These are phyloP conservation scores for Conus betulinus DNA, from an alignment of 1,140 invertebrate genomes.

Conservation along the genomic window DNA sequence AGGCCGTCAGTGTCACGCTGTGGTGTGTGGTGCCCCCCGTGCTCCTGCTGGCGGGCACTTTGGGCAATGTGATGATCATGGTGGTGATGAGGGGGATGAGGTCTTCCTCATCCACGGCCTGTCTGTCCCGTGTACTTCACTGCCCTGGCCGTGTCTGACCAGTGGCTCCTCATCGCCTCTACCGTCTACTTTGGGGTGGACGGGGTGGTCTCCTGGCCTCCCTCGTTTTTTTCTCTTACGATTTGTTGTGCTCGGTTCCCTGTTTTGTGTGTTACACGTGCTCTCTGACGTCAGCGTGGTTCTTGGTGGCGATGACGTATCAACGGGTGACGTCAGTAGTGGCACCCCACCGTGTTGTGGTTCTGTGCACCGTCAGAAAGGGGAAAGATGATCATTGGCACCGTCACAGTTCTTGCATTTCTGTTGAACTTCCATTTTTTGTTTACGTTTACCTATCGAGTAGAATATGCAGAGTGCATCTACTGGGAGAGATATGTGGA, in stretches of 20 bases:
- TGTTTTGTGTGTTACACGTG: neutral
- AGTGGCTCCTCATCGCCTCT: neutral
- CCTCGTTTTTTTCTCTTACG: neutral
- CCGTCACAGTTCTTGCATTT: neutral
- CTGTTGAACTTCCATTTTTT: neutral
- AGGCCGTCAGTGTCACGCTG: neutral
- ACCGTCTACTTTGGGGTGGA: neutral
- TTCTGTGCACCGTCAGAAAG: neutral
- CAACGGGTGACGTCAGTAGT: slow-evolving; percentile 15
- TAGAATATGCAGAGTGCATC: neutral
- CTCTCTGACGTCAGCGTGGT: slow-evolving; percentile 2
- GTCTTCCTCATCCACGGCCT: neutral
- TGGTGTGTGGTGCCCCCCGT: neutral
- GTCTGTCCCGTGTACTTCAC: slow-evolving; percentile 1
- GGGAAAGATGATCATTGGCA: neutral
- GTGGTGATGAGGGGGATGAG: slow-evolving; percentile 19
- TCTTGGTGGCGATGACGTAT: slow-evolving; percentile 3
- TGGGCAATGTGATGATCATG: slow-evolving; percentile 16
- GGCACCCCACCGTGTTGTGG: neutral
- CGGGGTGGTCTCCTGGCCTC: neutral
- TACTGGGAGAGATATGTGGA: neutral
- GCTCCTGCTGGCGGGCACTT: neutral
- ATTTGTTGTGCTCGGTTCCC: neutral
- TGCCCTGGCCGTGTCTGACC: slow-evolving; percentile 23
- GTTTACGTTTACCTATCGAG: neutral